Base-by-base conservation (phyloP, 2,113 vertebrate genomes). In the Myotis lucifugus region DNA sequence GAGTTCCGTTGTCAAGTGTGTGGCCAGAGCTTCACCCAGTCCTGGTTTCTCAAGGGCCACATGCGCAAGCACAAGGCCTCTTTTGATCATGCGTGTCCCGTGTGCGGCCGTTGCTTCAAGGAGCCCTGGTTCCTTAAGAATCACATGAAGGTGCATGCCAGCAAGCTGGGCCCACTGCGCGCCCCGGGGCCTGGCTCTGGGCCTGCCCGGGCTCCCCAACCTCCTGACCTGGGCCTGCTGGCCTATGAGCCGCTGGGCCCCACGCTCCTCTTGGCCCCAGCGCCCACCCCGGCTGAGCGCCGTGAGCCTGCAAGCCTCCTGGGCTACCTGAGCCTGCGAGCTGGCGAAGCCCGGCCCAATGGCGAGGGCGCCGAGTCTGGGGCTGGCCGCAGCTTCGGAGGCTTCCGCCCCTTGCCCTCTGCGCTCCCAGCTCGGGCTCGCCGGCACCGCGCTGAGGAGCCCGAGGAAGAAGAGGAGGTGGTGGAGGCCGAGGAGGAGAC, bases 121-220 rank as follows among this genome's bases (percentile, higher is more conserved):
- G 99, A 99, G 96, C 99, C 99, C 66, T 99, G 99, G 99, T 99
- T 99, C 97, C 98, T 99, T 76, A 99, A 99, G 98, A 99, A 99
- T 97, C 99, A 99, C 98, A 99, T 99, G 99, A 99, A 99, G 98
- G 99, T 99, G 93, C 99, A 99, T 88, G 98, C 99, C 93, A 99
- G 99, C 98, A 99, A 99, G 97, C 98, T 99, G 67, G 99, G 99
- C 14, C 96, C 97, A 2, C 87, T 97, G 87, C 97, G 97, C 8
- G 89, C 97, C 8, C 89, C 97, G 0, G 96, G 96, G 29, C 90
- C 97, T 0, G 96, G 87, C 29, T 92, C 97, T 0, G 92, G 56
- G 5, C 94, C 96, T 42, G 66, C 95, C 59, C 94, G 97, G 11
- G 92, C 97, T 4, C 97, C 98, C 1, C 97, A 96, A 67, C 97